Conservation (phyloP, 2,113 vertebrate genomes). For the Gymnobelideus leadbeateri region DNA sequence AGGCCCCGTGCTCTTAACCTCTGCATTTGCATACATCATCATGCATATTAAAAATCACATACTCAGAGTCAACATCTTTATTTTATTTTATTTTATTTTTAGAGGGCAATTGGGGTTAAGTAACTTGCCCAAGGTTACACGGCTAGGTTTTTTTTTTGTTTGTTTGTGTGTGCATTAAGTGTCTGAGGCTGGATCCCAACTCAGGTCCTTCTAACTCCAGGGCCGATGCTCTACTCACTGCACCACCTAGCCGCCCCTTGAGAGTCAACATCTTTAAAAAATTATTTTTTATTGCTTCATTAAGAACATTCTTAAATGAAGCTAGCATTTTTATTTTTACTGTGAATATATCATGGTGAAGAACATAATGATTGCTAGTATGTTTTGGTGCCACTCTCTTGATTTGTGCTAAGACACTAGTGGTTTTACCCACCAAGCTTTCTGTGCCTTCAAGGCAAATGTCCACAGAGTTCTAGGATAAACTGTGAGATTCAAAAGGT, state of each 20-base stretch:
- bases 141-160: no score
- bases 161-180: no score
- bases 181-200: no score
- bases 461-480: not conserved
- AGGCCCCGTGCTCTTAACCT: no score
- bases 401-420: not conserved
- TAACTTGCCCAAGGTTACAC: no score
- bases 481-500: not conserved
- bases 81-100: no score
- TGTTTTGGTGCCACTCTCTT: not conserved
- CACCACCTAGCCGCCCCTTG: no score
- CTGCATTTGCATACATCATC: not conserved
- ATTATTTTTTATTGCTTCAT: conserved; percentile 1
- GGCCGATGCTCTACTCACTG: no score
- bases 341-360: conserved; percentile 4
- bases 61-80: no score
- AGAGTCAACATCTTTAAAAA: not conserved
- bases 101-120: no score
- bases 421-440: not conserved
- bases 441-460: not conserved
- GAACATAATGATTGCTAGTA: not conserved
- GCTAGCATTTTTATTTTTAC: not conserved
- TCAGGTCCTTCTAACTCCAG: no score
- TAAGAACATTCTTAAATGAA: conserved; percentile 18
- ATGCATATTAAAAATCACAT: not conserved